Base-by-base conservation (phyloP, 2,113 vertebrate genomes). In the Piaya cayana region DNA sequence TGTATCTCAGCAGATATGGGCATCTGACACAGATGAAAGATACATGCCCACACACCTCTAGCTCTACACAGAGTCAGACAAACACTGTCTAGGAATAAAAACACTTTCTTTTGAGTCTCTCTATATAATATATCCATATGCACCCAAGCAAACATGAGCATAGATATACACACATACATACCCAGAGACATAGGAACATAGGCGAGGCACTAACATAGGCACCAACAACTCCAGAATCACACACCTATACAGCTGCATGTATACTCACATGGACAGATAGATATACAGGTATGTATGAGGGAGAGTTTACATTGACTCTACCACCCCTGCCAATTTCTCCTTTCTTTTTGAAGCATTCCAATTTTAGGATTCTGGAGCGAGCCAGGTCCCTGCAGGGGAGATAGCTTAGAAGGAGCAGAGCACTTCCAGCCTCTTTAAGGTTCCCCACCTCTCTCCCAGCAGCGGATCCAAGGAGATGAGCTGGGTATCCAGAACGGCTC, bases 221-320 rank as follows among this genome's bases (percentile, higher is more conserved):
- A 92, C 62, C 64, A 65, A 20, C 15, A 59, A 16, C 37, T 68
- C 76, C 1, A 17, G 53, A 27, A 76, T 37, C 62, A 86, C 62
- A 29, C 32, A 43, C 45, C 71, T 76, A 1, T 49, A 59, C 60
- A 60, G 37, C 68, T 81, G 77, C 81, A 25, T 69, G 69, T 59
- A 47, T 90, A 89, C 81, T 89, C 88, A 80, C 93, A 95, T 27
- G 93, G 93, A 85, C 89, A 92, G 69, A 82, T 32, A 83, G 63
- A 55, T 78, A 79, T 0, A 21, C 30, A 52, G 77, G 70, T 56
- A 59, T 45, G 12, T 29, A 9, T 34, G 55, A 64, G 39, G 64
- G 39, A 88, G 64, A 86, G 56, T 86, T 93, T 83, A 84, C 72
- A 86, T 4, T 78, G 43, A 34, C 60, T 92, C 20, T 88, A 34